Conservation (phyloP, 1,140 invertebrate species). For the Camponotus pennsylvanicus region DNA sequence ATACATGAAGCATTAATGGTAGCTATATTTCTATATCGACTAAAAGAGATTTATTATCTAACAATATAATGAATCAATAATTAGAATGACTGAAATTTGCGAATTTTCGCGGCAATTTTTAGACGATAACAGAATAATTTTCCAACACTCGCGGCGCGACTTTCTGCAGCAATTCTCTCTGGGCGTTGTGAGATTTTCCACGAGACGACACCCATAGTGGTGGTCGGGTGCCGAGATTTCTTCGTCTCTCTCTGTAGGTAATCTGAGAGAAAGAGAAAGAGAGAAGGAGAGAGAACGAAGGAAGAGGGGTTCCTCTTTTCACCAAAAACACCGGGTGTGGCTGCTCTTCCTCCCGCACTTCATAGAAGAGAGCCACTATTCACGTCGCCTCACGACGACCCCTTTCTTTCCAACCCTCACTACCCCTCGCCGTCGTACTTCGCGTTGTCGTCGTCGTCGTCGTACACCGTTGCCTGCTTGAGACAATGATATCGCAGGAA, state of each 20-base stretch:
- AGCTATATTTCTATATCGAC: background rate
- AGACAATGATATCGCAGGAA: slow-evolving; percentile 86
- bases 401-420: slow-evolving; percentile 80
- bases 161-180: slow-evolving; percentile 67
- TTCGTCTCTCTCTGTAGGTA: slow-evolving; percentile 58
- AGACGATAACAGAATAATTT: slow-evolving; percentile 36
- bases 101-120: background rate
- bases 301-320: slow-evolving; percentile 80
- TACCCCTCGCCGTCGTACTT: slow-evolving; percentile 19
- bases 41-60: background rate
- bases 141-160: slow-evolving; percentile 34
- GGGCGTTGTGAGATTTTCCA: slow-evolving; percentile 72
- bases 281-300: background rate
- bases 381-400: slow-evolving; percentile 81
- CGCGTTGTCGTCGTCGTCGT: slow-evolving; percentile 58
- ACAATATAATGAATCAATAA: background rate
- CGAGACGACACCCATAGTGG: slow-evolving; percentile 62
- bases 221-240: slow-evolving; percentile 58
- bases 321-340: slow-evolving; percentile 78
- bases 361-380: slow-evolving; percentile 80
- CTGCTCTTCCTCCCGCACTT: slow-evolving; percentile 70
- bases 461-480: slow-evolving; percentile 71
- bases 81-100: background rate
- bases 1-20: background rate
- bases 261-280: slow-evolving; percentile 40